These are phyloP conservation scores for Rhodophaea formosa DNA, from an alignment of 2,888 invertebrate species.

Conservation along the genomic window DNA sequence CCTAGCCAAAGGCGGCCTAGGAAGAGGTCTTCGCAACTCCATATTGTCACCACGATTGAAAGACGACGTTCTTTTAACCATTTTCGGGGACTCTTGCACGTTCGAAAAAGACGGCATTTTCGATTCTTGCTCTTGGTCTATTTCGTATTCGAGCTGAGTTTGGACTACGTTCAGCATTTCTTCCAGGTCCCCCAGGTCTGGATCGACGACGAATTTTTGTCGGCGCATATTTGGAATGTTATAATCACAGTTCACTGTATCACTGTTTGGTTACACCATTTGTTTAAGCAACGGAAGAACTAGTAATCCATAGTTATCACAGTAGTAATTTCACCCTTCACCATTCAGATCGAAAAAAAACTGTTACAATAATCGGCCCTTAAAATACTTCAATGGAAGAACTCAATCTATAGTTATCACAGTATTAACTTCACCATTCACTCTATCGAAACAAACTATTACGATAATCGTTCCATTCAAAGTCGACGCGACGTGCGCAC, in stretches of 20 bases:
- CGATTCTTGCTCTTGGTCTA: constrained; percentile 63
- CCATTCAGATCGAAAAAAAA: no score
- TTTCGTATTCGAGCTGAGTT: constrained; percentile 70
- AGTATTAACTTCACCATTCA: neutral
- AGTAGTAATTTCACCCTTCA: neutral
- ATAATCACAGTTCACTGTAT: constrained; percentile 10
- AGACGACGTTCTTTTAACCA: constrained; percentile 53
- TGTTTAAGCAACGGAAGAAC: no score
- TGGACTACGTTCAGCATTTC: constrained; percentile 77
- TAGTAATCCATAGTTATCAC: no score
- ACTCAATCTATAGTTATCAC: neutral
- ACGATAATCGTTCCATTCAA: neutral
- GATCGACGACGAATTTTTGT: constrained; percentile 61
- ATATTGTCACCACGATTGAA: constrained; percentile 53
- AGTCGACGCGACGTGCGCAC: neutral
- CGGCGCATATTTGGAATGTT: constrained; percentile 54
- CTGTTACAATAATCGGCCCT: no score
- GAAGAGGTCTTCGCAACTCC: constrained; percentile 49
- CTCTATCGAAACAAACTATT: neutral
- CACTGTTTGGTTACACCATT: constrained; percentile 7
- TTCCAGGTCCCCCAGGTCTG: constrained; percentile 72
- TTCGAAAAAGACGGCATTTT: constrained; percentile 62
- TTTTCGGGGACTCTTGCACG: constrained; percentile 66
- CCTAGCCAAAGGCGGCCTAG: constrained; percentile 47
- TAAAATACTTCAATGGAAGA: neutral